Conservation (phyloP, 2,797 vertebrate genomes). For the Scleropages formosus region DNA sequence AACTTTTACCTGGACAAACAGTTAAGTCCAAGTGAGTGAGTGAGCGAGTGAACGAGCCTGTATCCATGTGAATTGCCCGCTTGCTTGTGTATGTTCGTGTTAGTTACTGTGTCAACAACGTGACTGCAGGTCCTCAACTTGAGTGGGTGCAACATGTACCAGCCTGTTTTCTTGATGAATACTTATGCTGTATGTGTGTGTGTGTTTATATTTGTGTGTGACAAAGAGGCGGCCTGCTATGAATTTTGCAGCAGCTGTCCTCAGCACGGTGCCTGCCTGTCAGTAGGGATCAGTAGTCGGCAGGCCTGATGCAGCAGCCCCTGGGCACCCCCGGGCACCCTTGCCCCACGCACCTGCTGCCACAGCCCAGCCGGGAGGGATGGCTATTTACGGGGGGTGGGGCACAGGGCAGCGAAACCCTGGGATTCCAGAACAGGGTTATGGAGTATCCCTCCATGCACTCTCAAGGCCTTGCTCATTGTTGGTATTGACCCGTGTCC, state of each 20-base stretch:
- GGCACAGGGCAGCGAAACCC: constrained; percentile 20
- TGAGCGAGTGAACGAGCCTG: too few species aligned
- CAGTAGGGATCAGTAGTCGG: constrained; percentile 73
- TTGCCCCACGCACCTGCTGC: constrained; percentile 66
- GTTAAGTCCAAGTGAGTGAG: too few species aligned
- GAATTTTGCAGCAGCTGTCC: constrained; percentile 46
- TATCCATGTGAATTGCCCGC: not conserved
- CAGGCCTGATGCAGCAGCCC: constrained; percentile 60
- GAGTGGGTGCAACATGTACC: not conserved
- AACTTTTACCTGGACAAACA: too few species aligned
- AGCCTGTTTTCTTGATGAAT: not conserved
- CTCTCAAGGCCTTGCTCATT: not conserved
- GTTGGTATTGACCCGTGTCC: not conserved
- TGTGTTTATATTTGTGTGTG: not conserved
- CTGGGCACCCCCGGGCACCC: constrained; percentile 72
- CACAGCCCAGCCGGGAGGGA: constrained; percentile 32
- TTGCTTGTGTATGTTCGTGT: not conserved
- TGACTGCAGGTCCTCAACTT: too few species aligned
- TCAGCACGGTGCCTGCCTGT: constrained; percentile 70
- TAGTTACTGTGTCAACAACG: not conserved
- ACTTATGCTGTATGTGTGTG: not conserved
- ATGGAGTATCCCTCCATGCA: not conserved
- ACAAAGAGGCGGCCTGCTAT: not conserved
- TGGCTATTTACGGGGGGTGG: not conserved
- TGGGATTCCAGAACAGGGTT: constrained; percentile 27